Evolutionary conservation across 2,797 vertebrate species (phyloP).

Genomic region (Dicrostonyx torquatus): DNA sequence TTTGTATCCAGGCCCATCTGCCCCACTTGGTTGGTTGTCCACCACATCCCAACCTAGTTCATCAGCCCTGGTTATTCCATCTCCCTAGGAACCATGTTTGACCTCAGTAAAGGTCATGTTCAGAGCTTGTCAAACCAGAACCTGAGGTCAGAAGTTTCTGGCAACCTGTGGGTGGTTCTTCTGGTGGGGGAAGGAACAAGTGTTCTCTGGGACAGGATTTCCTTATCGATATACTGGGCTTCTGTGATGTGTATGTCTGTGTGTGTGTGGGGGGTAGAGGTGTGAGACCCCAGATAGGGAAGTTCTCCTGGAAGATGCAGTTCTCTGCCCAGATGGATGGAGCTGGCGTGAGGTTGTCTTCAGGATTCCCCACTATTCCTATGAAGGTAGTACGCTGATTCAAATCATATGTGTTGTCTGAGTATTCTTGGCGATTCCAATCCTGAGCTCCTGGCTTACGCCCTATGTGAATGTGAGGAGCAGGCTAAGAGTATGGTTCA

Average conservation of each 20-base stretch:
- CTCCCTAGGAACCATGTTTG: slow-evolving; percentile 15
- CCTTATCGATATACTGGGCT: not conserved
- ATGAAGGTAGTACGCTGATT: slow-evolving; percentile 85
- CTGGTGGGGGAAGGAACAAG: not conserved
- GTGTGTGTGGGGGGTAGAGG: not conserved
- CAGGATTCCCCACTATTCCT: slow-evolving; percentile 83
- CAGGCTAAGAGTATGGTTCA: slow-evolving; percentile 63
- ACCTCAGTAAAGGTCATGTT: slow-evolving; percentile 9
- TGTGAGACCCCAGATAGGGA: slow-evolving; percentile 37
- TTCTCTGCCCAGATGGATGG: slow-evolving; percentile 73
- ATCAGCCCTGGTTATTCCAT: not conserved
- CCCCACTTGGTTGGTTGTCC: not conserved
- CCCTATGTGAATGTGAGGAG: slow-evolving; percentile 68
- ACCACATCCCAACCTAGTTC: not conserved
- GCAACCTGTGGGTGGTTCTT: slow-evolving; percentile 38
- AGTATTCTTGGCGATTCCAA: slow-evolving; percentile 83
- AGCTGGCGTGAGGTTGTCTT: slow-evolving; percentile 80
- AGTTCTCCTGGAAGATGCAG: slow-evolving; percentile 46
- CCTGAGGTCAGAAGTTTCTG: not conserved
- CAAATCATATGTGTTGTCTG: slow-evolving; percentile 86
- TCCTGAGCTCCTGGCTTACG: slow-evolving; percentile 83
- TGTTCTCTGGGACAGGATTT: slow-evolving; percentile 27
- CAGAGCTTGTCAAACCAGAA: slow-evolving; percentile 40
- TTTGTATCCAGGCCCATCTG: not conserved
- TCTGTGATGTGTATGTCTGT: not conserved